Evolutionary conservation across 2,797 vertebrate species (phyloP).

Genomic region (Petrocephalus schoutedeni): DNA sequence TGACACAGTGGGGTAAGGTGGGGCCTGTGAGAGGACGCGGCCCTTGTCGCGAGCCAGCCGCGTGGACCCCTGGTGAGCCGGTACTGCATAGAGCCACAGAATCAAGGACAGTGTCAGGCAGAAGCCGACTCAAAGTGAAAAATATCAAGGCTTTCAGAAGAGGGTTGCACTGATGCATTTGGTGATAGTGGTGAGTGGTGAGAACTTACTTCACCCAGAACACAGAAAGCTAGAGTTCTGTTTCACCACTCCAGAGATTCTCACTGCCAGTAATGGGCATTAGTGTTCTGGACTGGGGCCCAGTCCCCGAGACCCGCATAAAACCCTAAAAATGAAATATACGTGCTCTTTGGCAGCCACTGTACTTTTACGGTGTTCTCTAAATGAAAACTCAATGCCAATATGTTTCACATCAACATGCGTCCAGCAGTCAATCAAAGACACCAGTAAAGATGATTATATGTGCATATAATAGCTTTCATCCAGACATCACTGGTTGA

Average conservation of each 20-base stretch:
- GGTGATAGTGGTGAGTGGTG: not conserved
- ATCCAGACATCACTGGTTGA: not conserved
- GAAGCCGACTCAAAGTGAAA: not conserved
- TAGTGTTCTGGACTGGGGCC: not conserved
- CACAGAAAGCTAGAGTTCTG: not conserved
- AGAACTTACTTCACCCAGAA: not conserved
- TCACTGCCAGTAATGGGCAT: constrained; percentile 2
- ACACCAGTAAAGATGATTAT: not conserved
- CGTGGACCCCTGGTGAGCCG: not conserved
- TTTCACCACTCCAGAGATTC: not conserved
- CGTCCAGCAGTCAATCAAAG: not conserved
- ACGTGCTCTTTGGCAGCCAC: not conserved
- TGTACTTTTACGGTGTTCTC: not conserved
- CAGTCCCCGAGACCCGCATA: not conserved
- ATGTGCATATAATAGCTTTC: not conserved
- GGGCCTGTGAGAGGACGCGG: not conserved
- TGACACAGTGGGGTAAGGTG: not conserved
- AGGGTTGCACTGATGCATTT: not conserved
- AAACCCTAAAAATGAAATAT: not conserved
- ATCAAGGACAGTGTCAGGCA: not conserved
- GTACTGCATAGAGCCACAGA: constrained; percentile 6
- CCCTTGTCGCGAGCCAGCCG: not conserved
- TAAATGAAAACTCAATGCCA: not conserved
- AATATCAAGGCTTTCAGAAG: not conserved
- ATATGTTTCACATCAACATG: not conserved